A percentile compares a stretch with the other conserved stretches of the same genome.
Evolutionary conservation across 1,140 invertebrate species (phyloP).

Genomic region (Sinella curviseta): DNA sequence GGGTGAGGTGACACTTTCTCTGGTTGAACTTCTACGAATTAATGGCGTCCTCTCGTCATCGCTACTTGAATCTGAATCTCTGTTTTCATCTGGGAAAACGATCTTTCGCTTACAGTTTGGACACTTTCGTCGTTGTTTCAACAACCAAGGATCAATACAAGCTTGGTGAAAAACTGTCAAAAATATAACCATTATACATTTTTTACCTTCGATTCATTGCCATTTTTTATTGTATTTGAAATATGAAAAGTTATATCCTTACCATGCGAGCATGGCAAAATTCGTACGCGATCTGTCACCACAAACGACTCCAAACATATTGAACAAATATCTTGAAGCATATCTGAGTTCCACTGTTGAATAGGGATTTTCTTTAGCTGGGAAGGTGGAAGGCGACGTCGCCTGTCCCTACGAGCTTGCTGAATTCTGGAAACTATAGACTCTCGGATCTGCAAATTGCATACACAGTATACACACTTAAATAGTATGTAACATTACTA

Average conservation of each 20-base stretch:
- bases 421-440: slow-evolving; percentile 55
- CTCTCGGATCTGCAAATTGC: slow-evolving; percentile 15
- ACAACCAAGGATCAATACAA: slow-evolving; percentile 98
- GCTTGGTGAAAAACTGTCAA: slow-evolving; percentile 88
- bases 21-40: slow-evolving; percentile 55
- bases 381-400: slow-evolving; percentile 78
- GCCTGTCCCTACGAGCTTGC: slow-evolving; percentile 72
- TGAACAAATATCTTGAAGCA: slow-evolving; percentile 94
- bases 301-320: slow-evolving; percentile 97
- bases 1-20: background rate
- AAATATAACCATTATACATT: slow-evolving; percentile 35
- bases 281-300: slow-evolving; percentile 89
- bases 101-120: slow-evolving; percentile 96
- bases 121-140: slow-evolving; percentile 89
- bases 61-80: slow-evolving; percentile 34
- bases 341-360: slow-evolving; percentile 64
- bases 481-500: background rate
- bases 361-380: slow-evolving; percentile 82
- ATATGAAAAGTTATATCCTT: slow-evolving; percentile 49
- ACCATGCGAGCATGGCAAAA: slow-evolving; percentile 95
- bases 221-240: slow-evolving; percentile 25
- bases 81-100: slow-evolving; percentile 72
- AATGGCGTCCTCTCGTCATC: slow-evolving; percentile 69
- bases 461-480: background rate
- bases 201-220: background rate